Evolutionary conservation across 1,140 invertebrate species (phyloP).

Genomic region (Drosophila arizonae): DNA sequence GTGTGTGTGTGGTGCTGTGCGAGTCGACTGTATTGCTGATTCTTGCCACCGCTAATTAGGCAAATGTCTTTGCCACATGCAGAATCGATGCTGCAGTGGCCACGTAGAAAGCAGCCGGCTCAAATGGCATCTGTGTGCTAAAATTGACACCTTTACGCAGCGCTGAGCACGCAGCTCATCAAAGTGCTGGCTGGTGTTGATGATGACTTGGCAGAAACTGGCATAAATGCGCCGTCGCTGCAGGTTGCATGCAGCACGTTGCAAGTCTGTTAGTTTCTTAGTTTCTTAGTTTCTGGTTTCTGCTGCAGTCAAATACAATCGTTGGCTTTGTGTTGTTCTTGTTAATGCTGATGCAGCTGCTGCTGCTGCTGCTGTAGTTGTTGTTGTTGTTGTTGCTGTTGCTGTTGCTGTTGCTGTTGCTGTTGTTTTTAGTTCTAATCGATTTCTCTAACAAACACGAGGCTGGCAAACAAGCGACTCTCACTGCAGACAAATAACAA

Average conservation of each 20-base stretch:
- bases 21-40: slow-evolving; percentile 3
- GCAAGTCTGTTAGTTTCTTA: slow-evolving; percentile 2
- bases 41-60: slow-evolving; percentile 62
- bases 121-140: slow-evolving; percentile 75
- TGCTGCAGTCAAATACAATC: slow-evolving; percentile 41
- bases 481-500: slow-evolving; percentile 58
- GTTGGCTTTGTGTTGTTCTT: slow-evolving; percentile 59
- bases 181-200: slow-evolving; percentile 45
- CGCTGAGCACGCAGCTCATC: slow-evolving; percentile 67
- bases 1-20: slow-evolving; percentile 4
- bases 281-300: slow-evolving; percentile 21
- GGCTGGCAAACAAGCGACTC: slow-evolving; percentile 69
- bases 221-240: slow-evolving; percentile 17
- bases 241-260: slow-evolving; percentile 15
- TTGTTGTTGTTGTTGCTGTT: too few species aligned
- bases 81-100: slow-evolving; percentile 5
- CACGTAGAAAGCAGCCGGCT: slow-evolving; percentile 51
- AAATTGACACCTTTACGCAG: slow-evolving; percentile 80
- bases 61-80: slow-evolving; percentile 20
- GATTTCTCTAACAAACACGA: slow-evolving; percentile 78
- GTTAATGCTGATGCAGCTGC: background rate
- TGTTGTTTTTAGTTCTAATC: slow-evolving; percentile 75
- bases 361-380: background rate
- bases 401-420: background rate
- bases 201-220: slow-evolving; percentile 67